These are phyloP conservation scores for Campoplex capitator DNA, from an alignment of 2,888 invertebrate genomes.

Conservation along the genomic window DNA sequence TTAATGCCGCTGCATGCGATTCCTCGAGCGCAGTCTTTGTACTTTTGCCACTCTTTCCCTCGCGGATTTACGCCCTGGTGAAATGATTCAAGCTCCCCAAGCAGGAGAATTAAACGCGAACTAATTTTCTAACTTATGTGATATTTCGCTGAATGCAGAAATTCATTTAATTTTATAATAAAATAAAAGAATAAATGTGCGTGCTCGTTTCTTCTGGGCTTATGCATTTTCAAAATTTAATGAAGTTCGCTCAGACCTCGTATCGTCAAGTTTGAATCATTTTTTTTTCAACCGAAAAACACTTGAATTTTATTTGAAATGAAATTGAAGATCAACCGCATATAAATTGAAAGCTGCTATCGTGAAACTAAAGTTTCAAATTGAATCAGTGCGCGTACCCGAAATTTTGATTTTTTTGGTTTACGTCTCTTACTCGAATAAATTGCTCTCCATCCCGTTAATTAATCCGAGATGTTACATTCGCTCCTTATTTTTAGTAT, in stretches of 20 bases:
- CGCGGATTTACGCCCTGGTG: slow-evolving; percentile 15
- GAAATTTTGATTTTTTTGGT: not conserved
- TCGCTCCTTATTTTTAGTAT: not conserved
- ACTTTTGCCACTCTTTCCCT: not conserved
- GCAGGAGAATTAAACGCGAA: not conserved
- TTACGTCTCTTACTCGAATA: not conserved
- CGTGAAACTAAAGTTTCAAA: not conserved
- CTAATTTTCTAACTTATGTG: slow-evolving; percentile 13
- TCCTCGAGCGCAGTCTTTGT: not conserved
- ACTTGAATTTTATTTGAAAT: not conserved
- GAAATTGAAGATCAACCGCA: not conserved
- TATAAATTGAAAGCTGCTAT: not conserved
- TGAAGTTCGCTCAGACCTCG: not conserved
- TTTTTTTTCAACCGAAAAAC: not conserved
- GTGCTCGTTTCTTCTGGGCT: not conserved
- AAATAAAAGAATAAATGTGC: not conserved
- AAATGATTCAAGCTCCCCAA: slow-evolving; percentile 5
- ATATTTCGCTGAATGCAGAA: not conserved
- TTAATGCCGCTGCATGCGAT: slow-evolving; percentile 27
- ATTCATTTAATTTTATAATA: not conserved
- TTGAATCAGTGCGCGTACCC: not conserved
- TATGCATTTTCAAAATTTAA: not conserved
- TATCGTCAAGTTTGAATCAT: not conserved
- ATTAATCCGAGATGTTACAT: not conserved
- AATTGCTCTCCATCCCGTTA: not conserved